phyloP scores from a whole-genome alignment of 2,888 invertebrate genomes.

The Reticulitermes lucifugus region DNA sequence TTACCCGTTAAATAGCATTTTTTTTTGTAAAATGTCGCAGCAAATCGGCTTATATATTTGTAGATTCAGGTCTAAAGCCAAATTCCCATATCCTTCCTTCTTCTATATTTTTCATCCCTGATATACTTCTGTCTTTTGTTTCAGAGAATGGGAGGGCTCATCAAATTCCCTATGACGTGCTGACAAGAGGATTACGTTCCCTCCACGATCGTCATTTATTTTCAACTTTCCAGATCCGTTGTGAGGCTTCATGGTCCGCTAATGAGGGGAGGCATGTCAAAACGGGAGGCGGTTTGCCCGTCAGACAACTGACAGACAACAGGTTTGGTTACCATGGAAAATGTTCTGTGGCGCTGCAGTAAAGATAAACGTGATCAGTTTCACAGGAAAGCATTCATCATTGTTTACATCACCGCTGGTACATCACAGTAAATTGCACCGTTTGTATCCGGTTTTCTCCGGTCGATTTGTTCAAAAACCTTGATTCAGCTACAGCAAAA shows the following conservation, averaged over 20 bases:
- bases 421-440: too few relatives aligned
- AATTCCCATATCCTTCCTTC: too few relatives aligned
- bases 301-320: neutral
- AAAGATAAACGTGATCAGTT: neutral
- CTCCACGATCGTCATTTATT: slow-evolving; percentile 53
- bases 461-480: too few relatives aligned
- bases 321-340: slow-evolving; percentile 29
- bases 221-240: slow-evolving; percentile 52
- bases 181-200: slow-evolving; percentile 52
- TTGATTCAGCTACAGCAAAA: too few relatives aligned
- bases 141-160: neutral
- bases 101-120: neutral
- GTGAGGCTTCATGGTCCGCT: slow-evolving; percentile 55
- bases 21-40: too few relatives aligned
- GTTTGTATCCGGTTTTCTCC: too few relatives aligned
- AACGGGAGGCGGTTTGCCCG: slow-evolving; percentile 7
- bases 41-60: too few relatives aligned
- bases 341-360: neutral
- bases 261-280: slow-evolving; percentile 50
- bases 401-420: too few relatives aligned
- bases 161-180: slow-evolving; percentile 49
- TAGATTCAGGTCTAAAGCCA: too few relatives aligned
- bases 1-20: too few relatives aligned
- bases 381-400: neutral
- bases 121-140: slow-evolving; percentile 25